Evolutionary conservation across 2,888 invertebrate species (phyloP).

Genomic region (Cotesia congregata): DNA sequence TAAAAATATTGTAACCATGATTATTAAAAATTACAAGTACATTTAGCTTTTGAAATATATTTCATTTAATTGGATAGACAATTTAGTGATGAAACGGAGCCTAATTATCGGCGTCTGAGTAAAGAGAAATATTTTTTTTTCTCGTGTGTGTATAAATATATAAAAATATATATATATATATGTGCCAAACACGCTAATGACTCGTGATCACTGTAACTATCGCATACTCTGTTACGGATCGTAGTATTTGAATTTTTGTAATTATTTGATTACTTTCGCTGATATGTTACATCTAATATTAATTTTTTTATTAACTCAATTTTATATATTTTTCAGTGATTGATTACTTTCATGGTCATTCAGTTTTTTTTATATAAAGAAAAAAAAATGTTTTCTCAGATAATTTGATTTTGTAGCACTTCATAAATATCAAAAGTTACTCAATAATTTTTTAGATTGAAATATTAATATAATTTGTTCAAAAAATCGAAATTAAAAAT

Average conservation of each 20-base stretch:
- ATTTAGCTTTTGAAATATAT: background rate
- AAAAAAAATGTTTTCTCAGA: too few species aligned
- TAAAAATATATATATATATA: background rate
- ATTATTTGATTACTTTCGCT: constrained; percentile 24
- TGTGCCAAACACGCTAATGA: constrained; percentile 21
- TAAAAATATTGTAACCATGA: background rate
- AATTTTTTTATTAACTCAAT: too few species aligned
- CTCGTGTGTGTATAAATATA: too few species aligned
- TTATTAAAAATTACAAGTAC: background rate
- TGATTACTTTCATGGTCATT: too few species aligned
- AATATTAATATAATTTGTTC: too few species aligned
- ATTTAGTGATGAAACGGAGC: background rate
- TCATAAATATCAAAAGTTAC: too few species aligned
- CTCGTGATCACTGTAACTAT: constrained; percentile 26
- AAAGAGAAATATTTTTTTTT: background rate
- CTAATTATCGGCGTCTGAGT: constrained; percentile 2
- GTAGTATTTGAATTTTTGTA: constrained; percentile 1
- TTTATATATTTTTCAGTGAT: too few species aligned
- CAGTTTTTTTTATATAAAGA: too few species aligned
- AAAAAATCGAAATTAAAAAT: too few species aligned
- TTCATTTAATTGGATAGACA: background rate
- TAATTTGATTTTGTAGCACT: too few species aligned
- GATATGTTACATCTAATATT: background rate
- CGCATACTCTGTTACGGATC: constrained; percentile 30
- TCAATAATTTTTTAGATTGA: too few species aligned